Base-by-base conservation (phyloP, 2,888 invertebrate genomes). In the Cordylochernes scorpioides region DNA sequence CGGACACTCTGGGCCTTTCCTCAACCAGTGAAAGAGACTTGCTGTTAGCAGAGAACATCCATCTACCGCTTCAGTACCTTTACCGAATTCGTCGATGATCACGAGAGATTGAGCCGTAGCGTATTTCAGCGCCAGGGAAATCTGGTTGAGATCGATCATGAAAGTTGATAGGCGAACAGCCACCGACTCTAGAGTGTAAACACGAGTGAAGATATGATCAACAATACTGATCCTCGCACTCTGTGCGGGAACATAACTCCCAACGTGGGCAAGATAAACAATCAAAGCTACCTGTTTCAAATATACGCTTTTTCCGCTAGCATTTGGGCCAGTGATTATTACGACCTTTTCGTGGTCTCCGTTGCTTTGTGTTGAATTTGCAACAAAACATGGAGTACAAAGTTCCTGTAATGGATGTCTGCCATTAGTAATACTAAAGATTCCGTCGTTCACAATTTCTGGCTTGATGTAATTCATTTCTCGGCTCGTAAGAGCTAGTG, bases 281-380 rank as follows among this genome's bases (percentile, higher is more conserved):
- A 80, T 67, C 29, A 82, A 49, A 10, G 71, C 71, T 33, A 63
- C 62, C 57, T 82, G 78, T 53, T 82, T 84, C 46, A 88, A 59
- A 51, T 75, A 88, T 16, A 84, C 67, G 35, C 77, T 84, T 54
- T 88, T 91, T 3, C 88, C 88, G 46, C 77, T 73, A 2, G 75
- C 68, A 52, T 86, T 88, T 0, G 86, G 77, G 1, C 84, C 86
- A 1, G 77, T 78, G 5, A 86, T 55, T 27, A 88, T 62, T 49
- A 72, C 73, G 15, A 84, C 62, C 38, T 51, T 54, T 3, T 50
- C 63, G 5, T 57, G 47, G 1, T 50, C 50, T 3, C 64, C 63
- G 5, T 65, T 63, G 30, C 70, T 70, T 33, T 53, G 48, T 5
- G 64, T 61, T 45, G 71, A 65, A 49, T 82, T 82, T 0, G 73